Percentiles rank a stretch among this genome's conserved stretches.
Conservation (phyloP, 2,113 vertebrate genomes). For the Vidua chalybeata region DNA sequence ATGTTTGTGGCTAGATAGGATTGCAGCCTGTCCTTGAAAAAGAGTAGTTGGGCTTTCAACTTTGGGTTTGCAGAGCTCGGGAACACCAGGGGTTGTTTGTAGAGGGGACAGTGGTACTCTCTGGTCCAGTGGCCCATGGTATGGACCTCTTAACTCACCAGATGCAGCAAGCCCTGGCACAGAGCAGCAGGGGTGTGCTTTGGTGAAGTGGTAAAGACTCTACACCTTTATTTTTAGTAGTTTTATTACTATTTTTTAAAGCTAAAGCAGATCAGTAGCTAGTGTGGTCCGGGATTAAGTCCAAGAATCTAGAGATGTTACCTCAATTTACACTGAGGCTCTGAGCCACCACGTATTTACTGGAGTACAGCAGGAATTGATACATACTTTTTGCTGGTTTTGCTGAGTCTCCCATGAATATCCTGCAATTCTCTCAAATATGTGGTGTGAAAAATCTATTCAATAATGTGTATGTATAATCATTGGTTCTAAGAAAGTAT, state of each 20-base stretch:
- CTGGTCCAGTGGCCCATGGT: accelerated
- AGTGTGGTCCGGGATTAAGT: neutral
- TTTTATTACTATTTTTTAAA: neutral
- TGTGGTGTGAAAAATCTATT: neutral
- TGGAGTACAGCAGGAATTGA: neutral
- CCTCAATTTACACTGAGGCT: neutral
- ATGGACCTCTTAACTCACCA: neutral
- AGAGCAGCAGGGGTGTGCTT: neutral
- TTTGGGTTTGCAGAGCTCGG: neutral
- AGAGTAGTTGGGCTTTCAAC: neutral
- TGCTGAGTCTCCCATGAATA: neutral
- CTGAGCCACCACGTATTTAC: neutral
- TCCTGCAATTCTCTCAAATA: neutral
- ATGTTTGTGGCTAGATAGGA: neutral
- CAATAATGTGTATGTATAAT: neutral
- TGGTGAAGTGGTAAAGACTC: neutral
- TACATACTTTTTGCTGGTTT: neutral
- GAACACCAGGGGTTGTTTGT: neutral
- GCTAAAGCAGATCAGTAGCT: neutral
- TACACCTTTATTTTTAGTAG: neutral
- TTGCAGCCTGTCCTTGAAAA: neutral
- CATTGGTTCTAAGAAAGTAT: neutral
- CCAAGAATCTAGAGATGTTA: neutral
- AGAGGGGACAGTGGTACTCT: neutral
- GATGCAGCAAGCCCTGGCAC: neutral